Percentiles rank a stretch among this genome's conserved stretches.
Evolutionary conservation across 2,888 invertebrate species (phyloP).

Genomic region (Aporophyla lueneburgensis): DNA sequence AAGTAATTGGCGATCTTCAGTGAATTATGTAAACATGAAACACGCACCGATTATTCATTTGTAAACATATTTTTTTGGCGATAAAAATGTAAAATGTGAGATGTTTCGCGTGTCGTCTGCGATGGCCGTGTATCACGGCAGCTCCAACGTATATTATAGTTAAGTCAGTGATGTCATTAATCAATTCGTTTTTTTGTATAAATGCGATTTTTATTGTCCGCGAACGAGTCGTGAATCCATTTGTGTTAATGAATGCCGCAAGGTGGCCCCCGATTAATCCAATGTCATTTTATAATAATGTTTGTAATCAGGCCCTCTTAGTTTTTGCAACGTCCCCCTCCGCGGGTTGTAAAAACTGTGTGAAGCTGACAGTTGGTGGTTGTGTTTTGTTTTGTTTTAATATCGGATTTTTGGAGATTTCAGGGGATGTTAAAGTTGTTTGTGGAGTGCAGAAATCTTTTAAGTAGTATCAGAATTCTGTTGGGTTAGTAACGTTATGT

Average conservation of each 20-base stretch:
- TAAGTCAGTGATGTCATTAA: slow-evolving; percentile 81
- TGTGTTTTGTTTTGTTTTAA: slow-evolving; percentile 62
- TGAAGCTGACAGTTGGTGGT: slow-evolving; percentile 75
- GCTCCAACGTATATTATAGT: slow-evolving; percentile 53
- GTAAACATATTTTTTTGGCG: slow-evolving; percentile 48
- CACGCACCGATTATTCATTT: slow-evolving; percentile 56
- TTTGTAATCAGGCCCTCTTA: slow-evolving; percentile 74
- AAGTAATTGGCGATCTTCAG: slow-evolving; percentile 41
- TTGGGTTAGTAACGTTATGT: slow-evolving; percentile 2
- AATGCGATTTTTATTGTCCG: slow-evolving; percentile 89
- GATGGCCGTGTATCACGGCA: slow-evolving; percentile 53
- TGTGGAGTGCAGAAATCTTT: slow-evolving; percentile 56
- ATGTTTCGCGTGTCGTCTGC: slow-evolving; percentile 53
- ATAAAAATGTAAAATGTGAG: slow-evolving; percentile 38
- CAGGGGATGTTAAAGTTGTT: slow-evolving; percentile 40
- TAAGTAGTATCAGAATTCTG: slow-evolving; percentile 43
- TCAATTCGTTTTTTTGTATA: slow-evolving; percentile 82
- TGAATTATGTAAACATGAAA: slow-evolving; percentile 50
- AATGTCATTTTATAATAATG: slow-evolving; percentile 85
- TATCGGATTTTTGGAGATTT: slow-evolving; percentile 60
- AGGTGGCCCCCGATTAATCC: slow-evolving; percentile 86
- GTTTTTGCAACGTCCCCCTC: slow-evolving; percentile 71
- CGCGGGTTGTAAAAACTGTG: slow-evolving; percentile 70
- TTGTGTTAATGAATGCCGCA: slow-evolving; percentile 86
- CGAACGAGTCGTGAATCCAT: slow-evolving; percentile 82